phyloP scores from a whole-genome alignment of 2,888 invertebrate genomes.

The Agrotis ipsilon region DNA sequence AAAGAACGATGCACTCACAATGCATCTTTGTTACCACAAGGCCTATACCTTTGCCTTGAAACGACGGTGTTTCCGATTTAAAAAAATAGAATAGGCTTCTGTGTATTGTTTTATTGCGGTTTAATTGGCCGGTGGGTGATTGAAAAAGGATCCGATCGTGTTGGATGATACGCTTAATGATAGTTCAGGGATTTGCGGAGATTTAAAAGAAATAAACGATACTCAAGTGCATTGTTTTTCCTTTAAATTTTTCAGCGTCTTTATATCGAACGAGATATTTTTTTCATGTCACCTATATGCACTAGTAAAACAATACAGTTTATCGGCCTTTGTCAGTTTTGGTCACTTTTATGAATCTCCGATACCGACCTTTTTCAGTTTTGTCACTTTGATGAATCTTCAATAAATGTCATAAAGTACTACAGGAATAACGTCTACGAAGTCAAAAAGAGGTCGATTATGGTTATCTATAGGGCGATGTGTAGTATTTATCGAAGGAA shows the following conservation, averaged over 20 bases:
- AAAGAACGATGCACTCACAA: slow-evolving; percentile 84
- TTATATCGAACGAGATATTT: background rate
- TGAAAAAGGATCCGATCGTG: slow-evolving; percentile 65
- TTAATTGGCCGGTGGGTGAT: slow-evolving; percentile 67
- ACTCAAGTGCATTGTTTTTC: slow-evolving; percentile 12
- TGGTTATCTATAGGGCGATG: too few relatives aligned
- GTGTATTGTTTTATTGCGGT: slow-evolving; percentile 74
- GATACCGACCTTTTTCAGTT: too few relatives aligned
- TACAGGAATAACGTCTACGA: too few relatives aligned
- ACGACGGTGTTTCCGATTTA: slow-evolving; percentile 76
- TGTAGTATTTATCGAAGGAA: too few relatives aligned
- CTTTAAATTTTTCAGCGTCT: background rate
- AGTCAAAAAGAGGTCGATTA: too few relatives aligned
- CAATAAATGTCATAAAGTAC: too few relatives aligned
- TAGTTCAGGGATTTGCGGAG: slow-evolving; percentile 55
- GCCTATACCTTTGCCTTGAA: slow-evolving; percentile 82
- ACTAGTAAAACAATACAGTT: too few relatives aligned
- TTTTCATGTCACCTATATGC: too few relatives aligned
- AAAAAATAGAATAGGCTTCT: slow-evolving; percentile 73
- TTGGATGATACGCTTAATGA: slow-evolving; percentile 64
- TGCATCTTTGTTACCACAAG: slow-evolving; percentile 89
- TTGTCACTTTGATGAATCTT: too few relatives aligned
- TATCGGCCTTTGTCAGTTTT: too few relatives aligned
- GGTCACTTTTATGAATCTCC: too few relatives aligned
- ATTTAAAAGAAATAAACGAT: slow-evolving; percentile 16